phyloP scores from a whole-genome alignment of 2,113 vertebrate species.

The Paramormyrops kingsleyae region DNA sequence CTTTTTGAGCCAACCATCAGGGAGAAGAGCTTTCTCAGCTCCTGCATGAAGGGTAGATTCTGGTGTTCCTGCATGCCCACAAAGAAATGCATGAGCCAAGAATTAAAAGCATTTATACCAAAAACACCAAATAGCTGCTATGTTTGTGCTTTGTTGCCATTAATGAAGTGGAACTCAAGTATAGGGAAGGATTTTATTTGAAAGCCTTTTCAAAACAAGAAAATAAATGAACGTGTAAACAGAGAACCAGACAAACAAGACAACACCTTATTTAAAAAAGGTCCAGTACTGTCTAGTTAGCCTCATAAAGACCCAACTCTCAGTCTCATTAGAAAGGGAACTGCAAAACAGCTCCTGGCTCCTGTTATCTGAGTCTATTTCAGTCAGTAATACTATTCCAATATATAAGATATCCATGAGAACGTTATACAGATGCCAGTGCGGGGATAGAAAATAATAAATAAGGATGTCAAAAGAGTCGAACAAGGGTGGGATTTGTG shows the following conservation, averaged over 20 bases:
- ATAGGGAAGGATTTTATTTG: not conserved
- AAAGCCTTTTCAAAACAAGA: not conserved
- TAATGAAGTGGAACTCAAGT: not conserved
- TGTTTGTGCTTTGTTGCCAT: not conserved
- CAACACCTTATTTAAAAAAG: not conserved
- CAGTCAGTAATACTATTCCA: not conserved
- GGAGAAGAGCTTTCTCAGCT: slow-evolving; percentile 87
- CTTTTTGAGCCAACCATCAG: slow-evolving; percentile 93
- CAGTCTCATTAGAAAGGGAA: not conserved
- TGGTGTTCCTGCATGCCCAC: slow-evolving; percentile 74
- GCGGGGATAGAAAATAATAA: not conserved
- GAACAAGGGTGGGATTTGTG: not conserved
- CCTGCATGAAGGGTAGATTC: slow-evolving; percentile 96
- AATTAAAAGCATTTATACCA: not conserved
- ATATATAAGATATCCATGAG: not conserved
- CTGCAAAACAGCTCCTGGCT: not conserved
- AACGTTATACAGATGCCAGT: not conserved
- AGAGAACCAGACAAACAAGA: not conserved
- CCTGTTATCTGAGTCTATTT: not conserved
- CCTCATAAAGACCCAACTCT: not conserved
- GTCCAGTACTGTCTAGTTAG: not conserved
- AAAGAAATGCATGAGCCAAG: not conserved
- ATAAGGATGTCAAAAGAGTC: not conserved
- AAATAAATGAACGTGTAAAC: not conserved
- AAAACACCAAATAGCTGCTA: not conserved